These are phyloP conservation scores for Chiloscyllium punctatum DNA, from an alignment of 2,797 vertebrate species.

Conservation along the genomic window DNA sequence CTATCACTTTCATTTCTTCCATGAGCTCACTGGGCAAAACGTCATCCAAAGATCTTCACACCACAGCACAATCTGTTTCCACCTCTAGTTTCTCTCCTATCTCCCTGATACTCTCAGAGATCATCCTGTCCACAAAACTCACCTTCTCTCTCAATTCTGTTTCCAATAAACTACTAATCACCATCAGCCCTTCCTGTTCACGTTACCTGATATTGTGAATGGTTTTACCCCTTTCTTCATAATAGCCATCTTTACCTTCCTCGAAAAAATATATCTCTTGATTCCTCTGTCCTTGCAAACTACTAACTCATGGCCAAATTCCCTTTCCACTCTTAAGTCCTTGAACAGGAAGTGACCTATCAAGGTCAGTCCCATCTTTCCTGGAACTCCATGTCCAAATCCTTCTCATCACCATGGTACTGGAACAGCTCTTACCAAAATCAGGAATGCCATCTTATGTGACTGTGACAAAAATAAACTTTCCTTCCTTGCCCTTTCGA, in stretches of 20 bases:
- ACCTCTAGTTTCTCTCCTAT: not conserved
- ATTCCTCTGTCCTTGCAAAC: not conserved
- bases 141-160: not conserved
- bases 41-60: no score
- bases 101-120: not conserved
- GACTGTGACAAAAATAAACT: not conserved
- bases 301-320: no score
- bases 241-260: not conserved
- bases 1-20: no score
- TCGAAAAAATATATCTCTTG: not conserved
- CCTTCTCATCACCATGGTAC: not conserved
- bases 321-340: no score
- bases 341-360: not conserved
- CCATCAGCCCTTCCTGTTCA: not conserved
- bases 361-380: not conserved
- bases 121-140: not conserved
- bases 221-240: not conserved
- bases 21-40: no score
- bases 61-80: not conserved
- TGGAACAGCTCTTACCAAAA: not conserved
- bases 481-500: no score
- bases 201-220: not conserved
- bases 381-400: not conserved
- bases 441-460: not conserved
- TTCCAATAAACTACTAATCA: not conserved